Evolutionary conservation across 2,888 invertebrate genomes (phyloP), one percentile per base, ranked within the genome.

Genomic region (Oligia strigilis): DNA sequence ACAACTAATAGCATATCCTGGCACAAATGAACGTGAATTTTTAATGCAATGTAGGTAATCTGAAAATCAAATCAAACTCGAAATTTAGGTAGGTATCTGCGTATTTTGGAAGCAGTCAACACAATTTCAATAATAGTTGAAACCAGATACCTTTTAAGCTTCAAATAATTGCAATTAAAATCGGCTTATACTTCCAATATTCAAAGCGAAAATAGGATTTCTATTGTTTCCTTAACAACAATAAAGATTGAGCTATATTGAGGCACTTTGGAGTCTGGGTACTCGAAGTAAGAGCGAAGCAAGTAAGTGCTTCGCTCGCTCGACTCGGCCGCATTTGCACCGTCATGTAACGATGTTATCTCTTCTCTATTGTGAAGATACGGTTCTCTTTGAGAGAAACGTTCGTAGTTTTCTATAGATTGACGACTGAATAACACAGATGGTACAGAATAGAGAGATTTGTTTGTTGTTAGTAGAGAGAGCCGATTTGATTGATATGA

Each of bases 301-400:
- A 72, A 85, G 72, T 85, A 79, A 87, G 83, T 87, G 75, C 70
- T 67, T 78, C 67, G 75, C 72, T 78, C 67, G 82, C 72, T 66
- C 72, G 66, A 69, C 58, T 72, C 67, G 74, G 83, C 70, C 71
- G 70, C 79, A 60, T 80, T 88, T 87, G 76, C 82, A 82, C 81
- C 78, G 83, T 80, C 81, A 81, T 85, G 81, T 88, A 81, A 78
- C 77, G 78, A 82, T 83, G 72, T 87, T 87, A 87, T 88, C 89
- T 83, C 36, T 19, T 46, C 55, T 73, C 80, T 73, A 73, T 83
- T 78, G 87, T 79, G 73, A 72, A 72, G 73, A 69, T 66, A 67
- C 17, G 72, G 66, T 78, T 72, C 72, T 77, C 75, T 75, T 82
- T 69, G 78, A 66, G 77, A 77, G 77, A 77, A 80, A 79, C 76